Percentiles rank a stretch among this genome's conserved stretches.
Evolutionary conservation across 2,113 vertebrate genomes (phyloP).

Genomic region (Esox niger): DNA sequence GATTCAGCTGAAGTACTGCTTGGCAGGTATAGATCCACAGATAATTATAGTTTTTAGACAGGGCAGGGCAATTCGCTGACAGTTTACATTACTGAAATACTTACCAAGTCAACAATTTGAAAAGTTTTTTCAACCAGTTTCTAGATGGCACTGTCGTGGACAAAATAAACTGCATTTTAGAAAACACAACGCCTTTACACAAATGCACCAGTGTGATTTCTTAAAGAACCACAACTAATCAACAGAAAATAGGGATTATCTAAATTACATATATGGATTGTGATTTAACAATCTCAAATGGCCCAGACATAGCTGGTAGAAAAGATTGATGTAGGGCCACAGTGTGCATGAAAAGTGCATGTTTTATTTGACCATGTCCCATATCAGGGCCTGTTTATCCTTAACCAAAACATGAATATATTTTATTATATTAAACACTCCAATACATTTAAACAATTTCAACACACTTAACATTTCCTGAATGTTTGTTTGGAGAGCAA

Average conservation of each 20-base stretch:
- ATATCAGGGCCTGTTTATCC: background rate
- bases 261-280: background rate
- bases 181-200: background rate
- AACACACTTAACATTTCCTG: background rate
- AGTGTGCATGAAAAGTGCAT: background rate
- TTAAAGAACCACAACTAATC: background rate
- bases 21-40: constrained; percentile 33
- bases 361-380: constrained; percentile 5
- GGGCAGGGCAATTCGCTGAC: constrained; percentile 34
- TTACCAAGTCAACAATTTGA: constrained; percentile 18
- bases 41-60: constrained; percentile 52
- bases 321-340: background rate
- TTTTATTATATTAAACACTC: background rate
- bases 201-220: background rate
- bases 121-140: background rate
- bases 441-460: background rate
- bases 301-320: background rate
- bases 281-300: background rate
- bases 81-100: constrained; percentile 58
- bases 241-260: too few species aligned
- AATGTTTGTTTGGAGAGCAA: background rate
- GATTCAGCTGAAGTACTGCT: constrained; percentile 14
- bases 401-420: background rate
- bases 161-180: background rate
- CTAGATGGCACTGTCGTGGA: background rate